Percentiles rank a stretch among this genome's conserved stretches.
Evolutionary conservation across 2,797 vertebrate species (phyloP).

Genomic region (Sandelia bainsii): DNA sequence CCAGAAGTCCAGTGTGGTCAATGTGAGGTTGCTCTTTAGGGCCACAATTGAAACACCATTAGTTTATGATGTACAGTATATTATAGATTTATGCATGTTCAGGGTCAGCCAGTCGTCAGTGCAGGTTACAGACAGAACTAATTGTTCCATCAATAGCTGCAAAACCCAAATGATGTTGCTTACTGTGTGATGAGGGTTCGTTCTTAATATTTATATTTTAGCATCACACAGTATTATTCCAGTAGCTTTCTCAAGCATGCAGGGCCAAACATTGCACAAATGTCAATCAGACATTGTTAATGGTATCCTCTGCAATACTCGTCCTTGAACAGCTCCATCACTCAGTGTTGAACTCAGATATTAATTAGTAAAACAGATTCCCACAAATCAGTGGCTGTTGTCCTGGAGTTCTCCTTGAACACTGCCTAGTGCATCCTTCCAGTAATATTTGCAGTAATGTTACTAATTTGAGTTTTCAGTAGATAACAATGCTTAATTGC

Average conservation of each 20-base stretch:
- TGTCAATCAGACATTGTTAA: not conserved
- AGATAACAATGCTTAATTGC: not conserved
- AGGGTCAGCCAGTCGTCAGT: not conserved
- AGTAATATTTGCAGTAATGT: not conserved
- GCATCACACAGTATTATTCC: not conserved
- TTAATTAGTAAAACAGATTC: not conserved
- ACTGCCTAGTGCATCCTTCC: not conserved
- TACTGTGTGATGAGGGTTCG: not conserved
- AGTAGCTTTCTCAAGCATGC: not conserved
- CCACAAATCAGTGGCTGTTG: not conserved
- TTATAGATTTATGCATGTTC: no score
- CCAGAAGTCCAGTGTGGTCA: not conserved
- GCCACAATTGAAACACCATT: not conserved
- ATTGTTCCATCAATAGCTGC: not conserved
- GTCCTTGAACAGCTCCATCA: not conserved
- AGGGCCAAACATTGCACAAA: not conserved
- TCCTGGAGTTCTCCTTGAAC: not conserved
- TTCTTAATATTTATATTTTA: not conserved
- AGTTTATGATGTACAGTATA: not conserved
- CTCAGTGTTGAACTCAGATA: not conserved
- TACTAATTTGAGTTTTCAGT: not conserved
- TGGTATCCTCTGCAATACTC: not conserved
- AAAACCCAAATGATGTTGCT: not conserved
- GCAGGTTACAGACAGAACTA: not conserved
- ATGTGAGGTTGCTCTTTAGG: conserved; percentile 1